Conservation (phyloP, 2,888 invertebrate species). For the Eubasilissa splendida region DNA sequence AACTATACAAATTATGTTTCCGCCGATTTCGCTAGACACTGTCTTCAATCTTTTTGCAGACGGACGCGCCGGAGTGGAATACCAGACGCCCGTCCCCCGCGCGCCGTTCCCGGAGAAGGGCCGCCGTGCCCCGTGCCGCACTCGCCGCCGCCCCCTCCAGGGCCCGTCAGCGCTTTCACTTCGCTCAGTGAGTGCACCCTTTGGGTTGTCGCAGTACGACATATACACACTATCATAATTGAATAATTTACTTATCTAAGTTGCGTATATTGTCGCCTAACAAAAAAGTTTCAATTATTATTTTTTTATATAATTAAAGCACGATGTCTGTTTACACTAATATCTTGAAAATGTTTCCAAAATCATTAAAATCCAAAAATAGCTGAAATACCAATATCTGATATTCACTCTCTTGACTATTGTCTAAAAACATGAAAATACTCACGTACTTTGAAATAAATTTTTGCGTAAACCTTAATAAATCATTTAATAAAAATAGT, state of each 20-base stretch:
- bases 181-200: conserved; percentile 24
- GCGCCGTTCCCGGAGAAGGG: neutral
- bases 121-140: neutral
- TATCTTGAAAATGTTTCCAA: too few relatives aligned
- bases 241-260: neutral
- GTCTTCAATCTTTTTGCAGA: neutral
- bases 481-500: too few relatives aligned
- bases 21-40: neutral
- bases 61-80: neutral
- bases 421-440: too few relatives aligned
- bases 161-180: conserved; percentile 9
- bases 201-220: neutral
- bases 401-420: too few relatives aligned
- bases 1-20: neutral
- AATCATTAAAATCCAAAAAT: too few relatives aligned
- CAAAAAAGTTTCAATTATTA: too few relatives aligned
- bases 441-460: too few relatives aligned
- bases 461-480: too few relatives aligned
- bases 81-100: too few relatives aligned
- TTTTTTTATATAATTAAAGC: too few relatives aligned
- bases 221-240: neutral
- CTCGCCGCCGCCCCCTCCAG: neutral
- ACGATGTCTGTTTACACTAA: too few relatives aligned
- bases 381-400: too few relatives aligned
- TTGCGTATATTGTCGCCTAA: neutral